Base-by-base conservation (phyloP, 2,888 invertebrate genomes). In the Dromius quadrimaculatus region DNA sequence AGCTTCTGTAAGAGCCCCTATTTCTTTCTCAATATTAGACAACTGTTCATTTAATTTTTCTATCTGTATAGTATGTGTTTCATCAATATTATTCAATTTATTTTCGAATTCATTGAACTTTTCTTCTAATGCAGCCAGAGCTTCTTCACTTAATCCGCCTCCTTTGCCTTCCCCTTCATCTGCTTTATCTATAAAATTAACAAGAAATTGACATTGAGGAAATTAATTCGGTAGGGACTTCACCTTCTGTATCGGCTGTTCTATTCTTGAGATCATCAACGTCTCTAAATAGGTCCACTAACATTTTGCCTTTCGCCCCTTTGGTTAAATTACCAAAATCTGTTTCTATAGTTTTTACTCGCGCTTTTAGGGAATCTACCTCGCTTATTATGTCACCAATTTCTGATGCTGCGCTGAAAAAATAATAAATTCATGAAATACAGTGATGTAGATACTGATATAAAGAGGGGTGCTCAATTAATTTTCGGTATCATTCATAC, bases 41-140 rank as follows among this genome's bases (percentile, higher is more conserved):
- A 87, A 74, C 75, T 86, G 84, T 68, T 84, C 83, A 79, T 87
- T 85, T 75, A 87, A 79, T 0, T 82, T 82, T 62, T 76, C 79
- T 6, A 87, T 76, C 83, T 87, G 82, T 17, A 77, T 75, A 72
- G 79, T 78, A 63, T 83, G 81, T 32, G 76, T 76, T 11, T 74
- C 75, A 66, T 83, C 82, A 71, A 84, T 57, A 2, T 78, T 76
- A 5, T 76, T 73, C 1, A 83, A 70, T 71, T 80, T 79, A 4
- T 79, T 78, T 8, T 72, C 64, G 19, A 77, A 76, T 8, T 80
- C 79, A 8, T 74, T 74, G 54, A 81, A 75, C 72, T 77, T 79
- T 22, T 65, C 71, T 38, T 77, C 74, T 23, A 75, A 2, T 36
- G 45, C 63, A 1, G 17, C 13, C n/a, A 38, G 13, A 23, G 11